Conservation (phyloP, 2,888 invertebrate genomes). For the Ditula angustiorana region DNA sequence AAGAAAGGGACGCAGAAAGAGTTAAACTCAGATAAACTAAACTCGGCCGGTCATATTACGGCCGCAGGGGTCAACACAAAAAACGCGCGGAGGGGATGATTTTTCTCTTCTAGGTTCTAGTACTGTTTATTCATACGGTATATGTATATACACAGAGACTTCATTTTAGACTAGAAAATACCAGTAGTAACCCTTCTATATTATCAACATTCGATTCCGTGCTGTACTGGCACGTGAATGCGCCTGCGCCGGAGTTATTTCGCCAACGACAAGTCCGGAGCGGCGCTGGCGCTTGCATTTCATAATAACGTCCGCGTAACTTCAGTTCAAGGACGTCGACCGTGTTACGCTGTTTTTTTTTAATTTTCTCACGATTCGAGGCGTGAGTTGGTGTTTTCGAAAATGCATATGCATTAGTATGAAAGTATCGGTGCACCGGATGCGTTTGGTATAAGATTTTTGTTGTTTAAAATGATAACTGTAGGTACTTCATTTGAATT, state of each 20-base stretch:
- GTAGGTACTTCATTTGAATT: no score
- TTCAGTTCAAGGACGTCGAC: conserved; percentile 70
- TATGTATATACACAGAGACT: no score
- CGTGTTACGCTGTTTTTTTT: conserved; percentile 51
- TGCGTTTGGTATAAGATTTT: no score
- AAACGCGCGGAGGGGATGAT: no score
- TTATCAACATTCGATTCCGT: background rate
- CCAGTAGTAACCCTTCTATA: background rate
- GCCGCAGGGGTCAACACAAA: no score
- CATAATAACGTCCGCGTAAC: conserved; percentile 55
- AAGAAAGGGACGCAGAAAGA: no score
- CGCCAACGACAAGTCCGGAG: conserved; percentile 32
- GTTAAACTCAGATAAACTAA: no score
- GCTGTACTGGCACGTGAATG: conserved; percentile 14
- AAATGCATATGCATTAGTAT: conserved; percentile 8
- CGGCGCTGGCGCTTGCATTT: conserved; percentile 35
- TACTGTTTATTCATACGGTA: no score
- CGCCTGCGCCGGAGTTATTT: conserved; percentile 33
- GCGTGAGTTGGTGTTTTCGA: conserved; percentile 20
- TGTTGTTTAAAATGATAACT: no score
- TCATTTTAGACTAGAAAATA: background rate
- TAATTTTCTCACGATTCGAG: conserved; percentile 50
- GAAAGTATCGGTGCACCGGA: background rate
- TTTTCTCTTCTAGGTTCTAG: no score
- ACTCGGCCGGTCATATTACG: no score